Base-by-base conservation (phyloP, 2,888 invertebrate species). In the Eugnorisma glareosa region DNA sequence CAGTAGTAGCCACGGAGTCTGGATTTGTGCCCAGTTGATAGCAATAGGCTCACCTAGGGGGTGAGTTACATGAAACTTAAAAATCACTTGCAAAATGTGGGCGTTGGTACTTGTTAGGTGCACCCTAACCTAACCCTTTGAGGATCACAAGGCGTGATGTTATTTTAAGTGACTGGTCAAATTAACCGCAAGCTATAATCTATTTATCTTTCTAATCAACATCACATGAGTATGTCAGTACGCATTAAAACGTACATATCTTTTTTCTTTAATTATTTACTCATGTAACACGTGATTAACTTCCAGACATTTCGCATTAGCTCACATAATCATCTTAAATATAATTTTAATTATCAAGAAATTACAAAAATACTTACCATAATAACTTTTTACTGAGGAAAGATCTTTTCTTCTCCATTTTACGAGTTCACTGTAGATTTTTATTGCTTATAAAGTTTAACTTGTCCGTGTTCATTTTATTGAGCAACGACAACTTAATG, bases 401-500 rank as follows among this genome's bases (percentile, higher is more conserved):
- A 81, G 87, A 67, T 87, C 78, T 91, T 89, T 89, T 91, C 85
- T 89, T 92, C 91, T 92, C 95, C 96, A 96, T 96, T 90, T 92
- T 94, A 90, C 87, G 75, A 82, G 73, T 87, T 91, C 90, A 92
- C 89, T 88, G 79, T 88, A 76, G 79, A 85, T 75, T 87, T 89
- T 88, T 88, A 83, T 84, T 79, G 79, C 77, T 77, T 86, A 81
- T 87, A 83, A 89, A 85, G 76, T 78, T 89, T 77, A 87, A 78
- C 87, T 89, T 90, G 84, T 83, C 79, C 88, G 82, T 90, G 88
- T 91, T 91, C 94, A 94, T 94, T 92, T 91, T 93, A 92, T 88
- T 85, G 79, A 84, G 67, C 78, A 75, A 68, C 67, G 74, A 87
- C 59, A 81, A 80, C 79, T 84, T 79, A 78, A 79, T 79, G 61